Percentiles rank a stretch among this genome's conserved stretches.
Evolutionary conservation across 2,113 vertebrate species (phyloP).

Genomic region (Craseonycteris thonglongyai): DNA sequence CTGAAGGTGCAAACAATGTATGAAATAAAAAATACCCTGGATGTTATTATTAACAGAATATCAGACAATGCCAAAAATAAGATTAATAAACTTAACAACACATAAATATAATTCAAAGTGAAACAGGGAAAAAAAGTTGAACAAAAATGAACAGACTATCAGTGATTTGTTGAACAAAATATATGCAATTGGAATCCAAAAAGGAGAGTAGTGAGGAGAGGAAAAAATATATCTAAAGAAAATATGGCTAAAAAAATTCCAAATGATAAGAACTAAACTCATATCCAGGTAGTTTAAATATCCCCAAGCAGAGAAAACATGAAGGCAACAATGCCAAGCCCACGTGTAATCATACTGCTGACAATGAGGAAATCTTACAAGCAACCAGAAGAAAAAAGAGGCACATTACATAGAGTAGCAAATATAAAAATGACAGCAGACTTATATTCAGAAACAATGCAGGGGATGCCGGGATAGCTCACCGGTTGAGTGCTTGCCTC

Average conservation of each 20-base stretch:
- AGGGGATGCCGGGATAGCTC: too few relatives aligned
- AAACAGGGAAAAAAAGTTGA: background rate
- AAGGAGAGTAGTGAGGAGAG: background rate
- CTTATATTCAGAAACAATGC: background rate
- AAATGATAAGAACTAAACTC: background rate
- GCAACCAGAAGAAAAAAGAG: background rate
- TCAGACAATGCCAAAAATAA: background rate
- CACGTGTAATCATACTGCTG: background rate
- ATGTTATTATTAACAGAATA: background rate
- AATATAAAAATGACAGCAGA: background rate
- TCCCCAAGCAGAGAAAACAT: background rate
- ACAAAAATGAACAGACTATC: background rate
- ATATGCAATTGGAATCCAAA: background rate
- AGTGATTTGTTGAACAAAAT: background rate
- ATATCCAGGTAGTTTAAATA: background rate
- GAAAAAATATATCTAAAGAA: background rate
- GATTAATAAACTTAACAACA: background rate
- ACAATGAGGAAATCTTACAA: background rate
- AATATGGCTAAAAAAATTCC: background rate
- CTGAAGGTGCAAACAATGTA: background rate
- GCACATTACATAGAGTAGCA: background rate
- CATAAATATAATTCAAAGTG: background rate
- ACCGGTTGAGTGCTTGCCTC: too few relatives aligned
- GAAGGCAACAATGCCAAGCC: background rate
- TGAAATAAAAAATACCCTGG: background rate